Base-by-base conservation (phyloP, 1,140 invertebrate genomes). In the Zaprionus capensis region DNA sequence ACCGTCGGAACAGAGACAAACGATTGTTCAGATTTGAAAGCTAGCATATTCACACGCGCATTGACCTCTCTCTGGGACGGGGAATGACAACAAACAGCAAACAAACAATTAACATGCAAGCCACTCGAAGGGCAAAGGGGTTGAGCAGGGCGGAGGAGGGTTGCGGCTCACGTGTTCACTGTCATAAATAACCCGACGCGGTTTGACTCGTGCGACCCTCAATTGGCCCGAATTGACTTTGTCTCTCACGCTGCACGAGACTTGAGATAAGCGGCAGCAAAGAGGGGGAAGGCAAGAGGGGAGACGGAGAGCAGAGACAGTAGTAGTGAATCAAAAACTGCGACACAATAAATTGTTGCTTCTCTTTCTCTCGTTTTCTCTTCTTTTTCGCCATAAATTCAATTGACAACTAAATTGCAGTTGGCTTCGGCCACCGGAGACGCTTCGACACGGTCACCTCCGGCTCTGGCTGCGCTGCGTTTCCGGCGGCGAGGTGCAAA, bases 341-440 rank as follows among this genome's bases (percentile, higher is more conserved):
- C 66, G 26, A 68, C 56, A 65, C 82, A 80, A 85, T 87, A 87
- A 87, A 87, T 87, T 80, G 87, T 65, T 68, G 53, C 56, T 53
- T 24, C 44, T 28, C 34, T 44, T 44, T 9, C 2, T n/a, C n/a
- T 46, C 7, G 2, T 17, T 7, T 46, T 9, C 6, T 17, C 4
- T n/a, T 44, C 4, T 44, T 44, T 7, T 44, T 17, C 51, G 78
- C 90, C 91, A 91, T 92, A 92, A 92, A 92, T 92, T 87, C 83
- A 86, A 92, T 91, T 92, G 91, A 92, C 91, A 91, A 91, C 91
- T 92, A 91, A 92, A 92, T 92, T 92, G 91, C 91, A 79, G 76
- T 80, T n/a, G n/a, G 46, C 20, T 51, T 83, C 71, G 79, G 80
- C 81, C 74, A 80, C 88, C 91, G 91, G 91, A 92, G 91, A 92